Conservation (phyloP, 2,888 invertebrate species). For the Pasiphila rectangulata region DNA sequence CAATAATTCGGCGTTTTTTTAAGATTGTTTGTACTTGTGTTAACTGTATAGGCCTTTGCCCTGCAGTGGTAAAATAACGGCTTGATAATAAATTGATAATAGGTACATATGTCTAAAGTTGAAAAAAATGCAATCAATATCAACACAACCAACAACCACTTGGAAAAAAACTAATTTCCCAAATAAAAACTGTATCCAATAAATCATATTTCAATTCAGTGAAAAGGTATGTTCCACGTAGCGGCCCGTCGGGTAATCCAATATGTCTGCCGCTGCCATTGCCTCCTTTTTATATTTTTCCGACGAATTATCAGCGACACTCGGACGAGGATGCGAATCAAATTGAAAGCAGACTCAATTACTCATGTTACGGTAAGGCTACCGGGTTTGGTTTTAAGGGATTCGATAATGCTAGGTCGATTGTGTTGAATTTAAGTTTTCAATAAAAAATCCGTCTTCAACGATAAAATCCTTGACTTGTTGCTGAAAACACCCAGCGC, state of each 20-base stretch:
- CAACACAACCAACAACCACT: slow-evolving; percentile 1
- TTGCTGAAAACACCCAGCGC: too few species aligned
- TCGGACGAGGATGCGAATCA: slow-evolving; percentile 76
- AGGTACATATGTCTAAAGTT: too few species aligned
- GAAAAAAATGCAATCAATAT: background rate
- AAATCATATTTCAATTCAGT: slow-evolving; percentile 23
- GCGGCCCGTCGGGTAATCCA: slow-evolving; percentile 60
- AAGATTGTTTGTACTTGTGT: too few species aligned
- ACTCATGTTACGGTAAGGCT: slow-evolving; percentile 74
- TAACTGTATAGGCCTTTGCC: too few species aligned
- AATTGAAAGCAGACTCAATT: slow-evolving; percentile 81
- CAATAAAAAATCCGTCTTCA: too few species aligned
- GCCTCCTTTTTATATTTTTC: slow-evolving; percentile 78
- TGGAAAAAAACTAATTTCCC: background rate
- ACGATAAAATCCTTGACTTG: too few species aligned
- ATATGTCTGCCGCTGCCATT: slow-evolving; percentile 70
- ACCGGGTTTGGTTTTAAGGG: slow-evolving; percentile 28
- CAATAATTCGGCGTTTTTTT: too few species aligned
- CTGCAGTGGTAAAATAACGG: too few species aligned
- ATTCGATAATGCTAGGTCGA: background rate
- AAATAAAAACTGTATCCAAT: slow-evolving; percentile 14
- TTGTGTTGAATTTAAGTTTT: too few species aligned
- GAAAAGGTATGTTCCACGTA: slow-evolving; percentile 26
- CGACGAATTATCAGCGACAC: slow-evolving; percentile 79
- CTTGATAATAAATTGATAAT: too few species aligned